phyloP scores from a whole-genome alignment of 2,888 invertebrate species.

The Agapostemon virescens region DNA sequence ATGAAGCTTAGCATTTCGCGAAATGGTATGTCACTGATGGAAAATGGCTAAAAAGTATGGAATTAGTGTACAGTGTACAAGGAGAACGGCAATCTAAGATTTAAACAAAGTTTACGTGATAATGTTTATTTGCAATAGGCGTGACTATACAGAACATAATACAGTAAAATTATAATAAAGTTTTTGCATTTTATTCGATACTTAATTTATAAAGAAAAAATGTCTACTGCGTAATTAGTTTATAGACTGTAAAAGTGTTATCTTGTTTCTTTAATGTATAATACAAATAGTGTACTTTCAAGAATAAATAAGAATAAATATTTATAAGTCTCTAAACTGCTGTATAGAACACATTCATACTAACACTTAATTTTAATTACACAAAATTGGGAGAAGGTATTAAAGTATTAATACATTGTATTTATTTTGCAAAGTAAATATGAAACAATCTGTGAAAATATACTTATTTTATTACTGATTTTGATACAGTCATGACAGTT shows the following conservation, averaged over 20 bases:
- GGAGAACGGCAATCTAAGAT: constrained; percentile 45
- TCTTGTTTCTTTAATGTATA: background rate
- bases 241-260: background rate
- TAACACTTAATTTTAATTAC: background rate
- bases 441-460: constrained; percentile 44
- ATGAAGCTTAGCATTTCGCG: constrained; percentile 76
- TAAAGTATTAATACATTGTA: background rate
- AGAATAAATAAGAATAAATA: background rate
- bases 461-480: constrained; percentile 46
- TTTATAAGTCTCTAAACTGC: background rate
- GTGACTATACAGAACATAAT: background rate
- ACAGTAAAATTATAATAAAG: background rate
- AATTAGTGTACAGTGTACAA: constrained; percentile 47
- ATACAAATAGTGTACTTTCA: background rate
- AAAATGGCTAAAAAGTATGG: constrained; percentile 62
- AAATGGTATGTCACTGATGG: constrained; percentile 63
- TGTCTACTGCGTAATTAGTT: background rate
- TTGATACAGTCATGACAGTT: constrained; percentile 41
- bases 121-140: background rate
- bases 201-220: background rate
- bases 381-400: background rate
- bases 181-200: background rate
- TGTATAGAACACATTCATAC: background rate
- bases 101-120: background rate
- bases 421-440: background rate